Percentiles rank a stretch among this genome's conserved stretches.
These are phyloP conservation scores for Pelobates fuscus DNA, from an alignment of 2,113 vertebrate species.

Conservation along the genomic window DNA sequence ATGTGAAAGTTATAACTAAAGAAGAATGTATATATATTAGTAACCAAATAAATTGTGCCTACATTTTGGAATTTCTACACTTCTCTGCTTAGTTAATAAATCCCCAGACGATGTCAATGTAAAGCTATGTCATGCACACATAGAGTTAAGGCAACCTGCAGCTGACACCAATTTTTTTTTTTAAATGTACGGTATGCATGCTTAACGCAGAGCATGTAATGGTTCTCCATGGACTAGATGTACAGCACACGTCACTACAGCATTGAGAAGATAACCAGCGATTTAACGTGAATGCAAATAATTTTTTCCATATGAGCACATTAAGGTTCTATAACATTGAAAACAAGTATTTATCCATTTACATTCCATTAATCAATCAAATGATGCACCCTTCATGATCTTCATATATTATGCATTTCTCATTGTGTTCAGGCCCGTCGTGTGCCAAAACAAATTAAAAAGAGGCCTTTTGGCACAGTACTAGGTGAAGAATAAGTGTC, in stretches of 20 bases:
- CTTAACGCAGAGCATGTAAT: constrained; percentile 17
- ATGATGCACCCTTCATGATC: constrained; percentile 27
- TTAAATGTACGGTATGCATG: constrained; percentile 14
- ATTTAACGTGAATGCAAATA: constrained; percentile 12
- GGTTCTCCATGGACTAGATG: constrained; percentile 11
- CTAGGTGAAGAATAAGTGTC: constrained; percentile 32
- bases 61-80: no score
- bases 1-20: no score
- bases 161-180: constrained; percentile 15
- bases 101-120: no score
- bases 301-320: constrained; percentile 25
- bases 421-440: constrained; percentile 45
- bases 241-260: neutral
- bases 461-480: constrained; percentile 37
- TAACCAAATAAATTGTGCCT: no score
- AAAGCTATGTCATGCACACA: no score
- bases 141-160: constrained; percentile 21
- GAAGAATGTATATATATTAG: no score
- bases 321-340: neutral
- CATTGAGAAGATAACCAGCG: constrained; percentile 28
- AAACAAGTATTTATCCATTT: neutral
- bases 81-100: no score
- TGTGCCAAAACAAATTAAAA: constrained; percentile 46
- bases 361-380: constrained; percentile 36
- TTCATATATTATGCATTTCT: neutral